Conservation (phyloP, 2,113 vertebrate species). For the Anhinga anhinga region DNA sequence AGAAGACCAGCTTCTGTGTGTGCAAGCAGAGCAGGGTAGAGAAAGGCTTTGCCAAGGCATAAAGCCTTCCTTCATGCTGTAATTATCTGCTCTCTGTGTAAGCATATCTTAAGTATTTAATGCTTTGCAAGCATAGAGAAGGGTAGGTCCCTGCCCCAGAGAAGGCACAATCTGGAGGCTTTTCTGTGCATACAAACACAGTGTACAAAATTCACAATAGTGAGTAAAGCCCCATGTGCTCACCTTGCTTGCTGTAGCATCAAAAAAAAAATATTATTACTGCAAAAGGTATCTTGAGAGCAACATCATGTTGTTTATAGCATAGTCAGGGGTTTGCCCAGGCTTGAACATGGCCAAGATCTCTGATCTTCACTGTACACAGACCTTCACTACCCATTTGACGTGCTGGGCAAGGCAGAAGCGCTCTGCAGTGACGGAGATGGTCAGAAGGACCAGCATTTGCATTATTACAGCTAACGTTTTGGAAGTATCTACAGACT, state of each 20-base stretch:
- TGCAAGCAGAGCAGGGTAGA: neutral
- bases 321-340: neutral
- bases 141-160: neutral
- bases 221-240: neutral
- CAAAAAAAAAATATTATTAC: neutral
- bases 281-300: neutral
- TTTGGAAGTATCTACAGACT: neutral
- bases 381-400: neutral
- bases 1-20: neutral
- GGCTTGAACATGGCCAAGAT: neutral
- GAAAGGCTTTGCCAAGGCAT: neutral
- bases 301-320: neutral
- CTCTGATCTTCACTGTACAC: neutral
- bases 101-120: accelerated
- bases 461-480: neutral
- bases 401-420: neutral
- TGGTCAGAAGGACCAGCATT: neutral
- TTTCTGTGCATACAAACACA: neutral
- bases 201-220: neutral
- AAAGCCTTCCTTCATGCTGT: neutral
- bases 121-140: neutral
- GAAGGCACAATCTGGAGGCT: neutral
- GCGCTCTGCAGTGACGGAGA: neutral
- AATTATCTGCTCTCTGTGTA: neutral
- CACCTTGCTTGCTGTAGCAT: neutral